These are phyloP conservation scores for Cheilosia impressa DNA, from an alignment of 2,888 invertebrate species.

Conservation along the genomic window DNA sequence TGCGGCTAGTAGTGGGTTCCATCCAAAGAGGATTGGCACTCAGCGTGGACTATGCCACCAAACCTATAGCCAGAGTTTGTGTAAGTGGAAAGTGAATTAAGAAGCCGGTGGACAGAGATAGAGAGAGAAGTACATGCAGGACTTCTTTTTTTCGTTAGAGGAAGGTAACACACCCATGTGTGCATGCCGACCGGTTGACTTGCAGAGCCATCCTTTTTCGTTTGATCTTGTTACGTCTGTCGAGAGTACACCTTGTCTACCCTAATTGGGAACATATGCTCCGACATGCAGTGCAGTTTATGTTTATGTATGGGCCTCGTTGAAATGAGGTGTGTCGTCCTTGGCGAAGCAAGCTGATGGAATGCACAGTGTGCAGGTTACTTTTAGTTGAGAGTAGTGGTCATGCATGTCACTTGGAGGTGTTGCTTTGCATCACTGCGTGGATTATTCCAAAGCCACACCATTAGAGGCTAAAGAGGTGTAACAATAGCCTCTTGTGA, in stretches of 20 bases:
- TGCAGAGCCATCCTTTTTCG: conserved; percentile 25
- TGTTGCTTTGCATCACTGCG: conserved; percentile 10
- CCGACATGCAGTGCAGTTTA: conserved; percentile 34
- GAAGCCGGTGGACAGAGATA: conserved; percentile 1
- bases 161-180: not conserved
- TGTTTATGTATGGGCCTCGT: conserved; percentile 10
- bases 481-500: conserved; percentile 36
- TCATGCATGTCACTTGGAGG: conserved; percentile 35
- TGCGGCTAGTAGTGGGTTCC: conserved; percentile 15
- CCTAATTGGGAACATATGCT: conserved; percentile 52
- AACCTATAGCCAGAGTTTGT: too few relatives aligned
- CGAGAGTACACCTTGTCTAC: conserved; percentile 26
- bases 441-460: conserved; percentile 32
- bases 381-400: conserved; percentile 32
- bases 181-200: conserved; percentile 1
- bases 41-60: conserved; percentile 11
- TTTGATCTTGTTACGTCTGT: conserved; percentile 19
- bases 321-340: conserved; percentile 30
- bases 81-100: conserved; percentile 37
- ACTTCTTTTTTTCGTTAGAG: not conserved
- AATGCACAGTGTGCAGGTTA: not conserved
- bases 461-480: conserved; percentile 48
- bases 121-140: not conserved
- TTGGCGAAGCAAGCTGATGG: not conserved
- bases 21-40: not conserved